These are phyloP conservation scores for Alethe castanea DNA, from an alignment of 2,113 vertebrate genomes.

Conservation along the genomic window DNA sequence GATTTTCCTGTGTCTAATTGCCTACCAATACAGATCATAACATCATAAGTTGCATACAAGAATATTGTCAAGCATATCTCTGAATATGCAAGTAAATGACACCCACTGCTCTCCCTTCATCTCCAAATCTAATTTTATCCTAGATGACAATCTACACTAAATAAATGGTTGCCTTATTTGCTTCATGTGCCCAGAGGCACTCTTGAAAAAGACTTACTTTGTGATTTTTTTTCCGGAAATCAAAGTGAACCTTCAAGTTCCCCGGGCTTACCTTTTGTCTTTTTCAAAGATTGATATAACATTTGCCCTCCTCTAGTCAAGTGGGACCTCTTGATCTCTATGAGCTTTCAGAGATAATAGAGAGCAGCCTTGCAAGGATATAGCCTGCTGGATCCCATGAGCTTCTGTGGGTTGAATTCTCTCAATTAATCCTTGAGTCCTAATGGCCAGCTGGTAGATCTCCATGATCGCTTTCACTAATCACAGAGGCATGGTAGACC, in stretches of 20 bases:
- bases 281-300: neutral
- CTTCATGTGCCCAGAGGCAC: neutral
- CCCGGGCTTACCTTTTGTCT: neutral
- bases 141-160: accelerated
- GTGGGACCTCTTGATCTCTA: neutral
- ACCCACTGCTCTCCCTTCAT: neutral
- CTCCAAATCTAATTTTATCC: neutral
- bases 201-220: neutral
- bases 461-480: neutral
- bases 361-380: neutral
- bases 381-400: neutral
- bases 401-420: neutral
- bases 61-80: neutral
- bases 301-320: neutral
- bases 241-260: neutral
- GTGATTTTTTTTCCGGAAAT: neutral
- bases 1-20: neutral
- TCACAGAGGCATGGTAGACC: neutral
- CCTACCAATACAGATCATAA: neutral
- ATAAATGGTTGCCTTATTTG: neutral
- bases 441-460: neutral
- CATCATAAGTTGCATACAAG: neutral
- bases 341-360: neutral
- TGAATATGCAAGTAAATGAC: neutral
- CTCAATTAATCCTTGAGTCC: neutral